Base-by-base conservation (phyloP, 2,888 invertebrate species). In the Acronicta alni region DNA sequence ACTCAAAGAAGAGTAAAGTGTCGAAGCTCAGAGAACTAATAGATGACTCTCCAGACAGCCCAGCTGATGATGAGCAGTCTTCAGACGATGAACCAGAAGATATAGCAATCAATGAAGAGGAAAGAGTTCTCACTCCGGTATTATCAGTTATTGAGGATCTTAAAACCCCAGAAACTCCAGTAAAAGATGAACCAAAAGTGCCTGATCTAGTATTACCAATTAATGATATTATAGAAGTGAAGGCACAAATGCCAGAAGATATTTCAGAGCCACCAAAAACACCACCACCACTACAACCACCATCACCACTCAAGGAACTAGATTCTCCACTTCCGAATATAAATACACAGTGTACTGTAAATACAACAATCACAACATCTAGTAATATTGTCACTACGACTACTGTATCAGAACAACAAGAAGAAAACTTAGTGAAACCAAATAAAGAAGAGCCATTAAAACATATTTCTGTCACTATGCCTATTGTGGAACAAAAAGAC, bases 51-150 rank as follows among this genome's bases (percentile, higher is more conserved):
- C 94, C 94, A 0, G 94, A 94, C 76, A 88, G 91, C 70, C 91
- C 94, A 42, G 95, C 91, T 51, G 94, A 92, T 63, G 95, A 95
- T 55, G 95, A 95, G 60, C 91, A 92, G 67, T 91, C 93, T 7
- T 95, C 96, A 0, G 93, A 93, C 7, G 92, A 92, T 63, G 93
- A 93, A 58, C 81, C 85, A 5, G 91, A 89, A 54, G 87, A 89
- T 62, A 78, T 82, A 26, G 39, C 77, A 0, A 76, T 83, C 45
- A 91, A 91, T 72, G 85, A 87, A 35, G 85, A 73, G 38, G 74
- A 74, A 23, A 82, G 83, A 53, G 79, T 81, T 42, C 72, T 79
- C 0, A 87, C 84, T 49, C 87, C 89, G 26, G 72, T 79, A 26
- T 70, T 80, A 48, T 76, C 87, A 3, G 45, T 57, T 10, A 66